Conservation (phyloP, 2,888 invertebrate genomes). For the Geotrupes spiniger region DNA sequence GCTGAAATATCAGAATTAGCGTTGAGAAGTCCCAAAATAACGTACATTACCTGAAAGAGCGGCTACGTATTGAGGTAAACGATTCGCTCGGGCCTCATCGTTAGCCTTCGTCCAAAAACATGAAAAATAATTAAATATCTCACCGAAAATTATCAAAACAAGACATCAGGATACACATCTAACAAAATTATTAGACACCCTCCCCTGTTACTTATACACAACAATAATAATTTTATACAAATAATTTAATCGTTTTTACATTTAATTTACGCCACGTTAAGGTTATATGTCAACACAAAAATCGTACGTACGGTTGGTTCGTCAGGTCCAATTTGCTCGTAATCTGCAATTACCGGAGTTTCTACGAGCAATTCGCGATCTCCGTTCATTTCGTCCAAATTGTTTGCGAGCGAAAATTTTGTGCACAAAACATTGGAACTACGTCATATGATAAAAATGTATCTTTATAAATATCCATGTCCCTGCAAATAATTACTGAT, state of each 20-base stretch:
- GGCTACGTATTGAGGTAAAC: slow-evolving; percentile 31
- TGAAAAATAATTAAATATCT: not conserved
- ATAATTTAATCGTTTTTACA: no score
- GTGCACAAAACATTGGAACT: no score
- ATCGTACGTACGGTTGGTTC: slow-evolving; percentile 19
- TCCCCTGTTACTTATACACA: no score
- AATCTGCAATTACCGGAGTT: slow-evolving; percentile 13
- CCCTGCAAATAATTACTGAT: no score
- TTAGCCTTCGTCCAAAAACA: not conserved
- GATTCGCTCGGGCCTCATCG: slow-evolving; percentile 12
- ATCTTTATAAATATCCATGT: no score
- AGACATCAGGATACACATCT: no score
- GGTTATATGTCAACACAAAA: not conserved
- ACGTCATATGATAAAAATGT: no score
- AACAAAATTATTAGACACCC: no score
- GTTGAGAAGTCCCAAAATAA: not conserved
- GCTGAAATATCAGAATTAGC: slow-evolving; percentile 50
- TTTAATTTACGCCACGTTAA: no score
- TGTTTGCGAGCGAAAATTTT: no score
- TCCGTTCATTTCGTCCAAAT: slow-evolving; percentile 11
- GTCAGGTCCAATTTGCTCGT: slow-evolving; percentile 12
- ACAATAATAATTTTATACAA: no score
- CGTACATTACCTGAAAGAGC: slow-evolving; percentile 26
- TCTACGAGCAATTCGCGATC: slow-evolving; percentile 18
- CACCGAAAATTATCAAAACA: no score